phyloP scores from a whole-genome alignment of 2,888 invertebrate genomes.

The Chydorus sphaericus region DNA sequence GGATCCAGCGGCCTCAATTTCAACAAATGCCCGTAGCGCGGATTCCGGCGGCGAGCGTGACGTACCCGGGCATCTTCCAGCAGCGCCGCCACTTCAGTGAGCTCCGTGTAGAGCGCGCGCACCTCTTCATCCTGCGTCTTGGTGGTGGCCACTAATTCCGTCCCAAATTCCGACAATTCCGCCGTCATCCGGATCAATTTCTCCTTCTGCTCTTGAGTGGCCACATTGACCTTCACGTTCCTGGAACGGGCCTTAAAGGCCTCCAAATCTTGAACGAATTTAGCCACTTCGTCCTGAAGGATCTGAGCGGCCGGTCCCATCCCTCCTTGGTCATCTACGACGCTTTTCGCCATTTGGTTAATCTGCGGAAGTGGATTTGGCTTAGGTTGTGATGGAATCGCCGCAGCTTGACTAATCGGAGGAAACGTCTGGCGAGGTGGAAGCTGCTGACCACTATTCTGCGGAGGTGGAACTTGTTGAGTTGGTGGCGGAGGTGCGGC shows the following conservation, averaged over 20 bases:
- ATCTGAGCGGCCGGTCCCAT: not conserved
- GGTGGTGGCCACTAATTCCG: conserved; percentile 45
- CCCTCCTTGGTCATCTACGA: not conserved
- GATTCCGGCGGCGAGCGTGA: conserved; percentile 27
- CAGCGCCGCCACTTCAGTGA: conserved; percentile 31
- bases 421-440: not conserved
- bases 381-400: not conserved
- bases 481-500: not conserved
- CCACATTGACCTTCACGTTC: conserved; percentile 27
- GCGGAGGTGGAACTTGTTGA: not conserved
- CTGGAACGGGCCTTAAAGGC: not conserved
- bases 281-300: not conserved
- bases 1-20: conserved; percentile 43
- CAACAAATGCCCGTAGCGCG: conserved; percentile 24
- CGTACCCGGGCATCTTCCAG: conserved; percentile 28
- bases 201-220: conserved; percentile 40
- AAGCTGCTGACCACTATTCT: not conserved
- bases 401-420: not conserved
- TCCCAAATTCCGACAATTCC: conserved; percentile 42
- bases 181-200: conserved; percentile 36
- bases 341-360: not conserved
- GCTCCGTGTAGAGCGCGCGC: conserved; percentile 36
- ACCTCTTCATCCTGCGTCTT: conserved; percentile 44
- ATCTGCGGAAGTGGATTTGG: not conserved
- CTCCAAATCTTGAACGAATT: not conserved